These are phyloP conservation scores for Hystrix cristata DNA, from an alignment of 2,113 vertebrate genomes.

Conservation along the genomic window DNA sequence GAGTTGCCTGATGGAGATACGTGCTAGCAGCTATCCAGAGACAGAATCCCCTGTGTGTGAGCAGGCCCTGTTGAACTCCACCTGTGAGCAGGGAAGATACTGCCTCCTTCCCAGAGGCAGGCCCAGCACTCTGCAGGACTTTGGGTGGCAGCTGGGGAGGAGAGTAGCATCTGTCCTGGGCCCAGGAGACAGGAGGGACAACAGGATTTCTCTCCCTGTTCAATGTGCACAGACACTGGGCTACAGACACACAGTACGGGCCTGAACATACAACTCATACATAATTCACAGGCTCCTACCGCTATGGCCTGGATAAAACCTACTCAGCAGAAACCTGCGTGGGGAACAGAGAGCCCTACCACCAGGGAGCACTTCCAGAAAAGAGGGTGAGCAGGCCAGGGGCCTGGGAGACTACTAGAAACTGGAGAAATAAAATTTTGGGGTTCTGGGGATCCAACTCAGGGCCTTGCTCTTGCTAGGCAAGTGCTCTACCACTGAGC, in stretches of 20 bases:
- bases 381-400: not conserved
- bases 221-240: not conserved
- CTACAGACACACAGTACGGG: not conserved
- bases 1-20: not conserved
- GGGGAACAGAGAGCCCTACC: not conserved
- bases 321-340: not conserved
- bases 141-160: not conserved
- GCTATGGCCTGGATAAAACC: constrained; percentile 55
- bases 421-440: not conserved
- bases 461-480: no score
- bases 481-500: no score
- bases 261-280: not conserved
- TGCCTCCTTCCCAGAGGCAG: not conserved
- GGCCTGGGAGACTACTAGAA: not conserved
- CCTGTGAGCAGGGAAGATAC: not conserved
- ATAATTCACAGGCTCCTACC: constrained; percentile 68
- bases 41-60: not conserved
- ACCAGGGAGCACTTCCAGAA: not conserved
- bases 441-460: no score
- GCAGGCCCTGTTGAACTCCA: not conserved
- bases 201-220: not conserved
- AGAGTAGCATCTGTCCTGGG: not conserved
- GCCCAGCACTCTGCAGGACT: not conserved
- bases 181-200: not conserved
- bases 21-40: not conserved